Conservation (phyloP, 92 coral and sea anemone species). For the Plumapathes pennacea region DNA sequence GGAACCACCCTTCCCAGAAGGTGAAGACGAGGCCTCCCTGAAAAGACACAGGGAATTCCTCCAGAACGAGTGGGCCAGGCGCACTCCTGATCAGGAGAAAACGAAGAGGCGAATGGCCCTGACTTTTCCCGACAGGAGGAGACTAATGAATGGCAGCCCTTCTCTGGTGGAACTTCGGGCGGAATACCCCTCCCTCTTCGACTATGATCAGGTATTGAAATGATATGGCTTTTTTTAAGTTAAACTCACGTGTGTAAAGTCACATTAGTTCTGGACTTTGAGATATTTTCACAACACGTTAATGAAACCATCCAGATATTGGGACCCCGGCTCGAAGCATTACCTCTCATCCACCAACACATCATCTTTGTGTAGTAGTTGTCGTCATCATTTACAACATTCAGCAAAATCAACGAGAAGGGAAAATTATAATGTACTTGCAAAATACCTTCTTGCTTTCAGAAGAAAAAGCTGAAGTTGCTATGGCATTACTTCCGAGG, state of each 20-base stretch:
- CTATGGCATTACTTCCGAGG: slow-evolving; percentile 22
- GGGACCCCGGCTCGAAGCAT: too few relatives aligned
- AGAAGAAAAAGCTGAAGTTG: slow-evolving; percentile 29
- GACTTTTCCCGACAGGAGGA: slow-evolving; percentile 53
- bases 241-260: too few relatives aligned
- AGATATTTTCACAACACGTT: too few relatives aligned
- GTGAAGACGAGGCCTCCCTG: slow-evolving; percentile 63
- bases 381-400: too few relatives aligned
- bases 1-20: slow-evolving; percentile 75
- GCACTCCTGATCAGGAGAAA: slow-evolving; percentile 40
- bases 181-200: slow-evolving; percentile 65
- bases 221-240: too few relatives aligned
- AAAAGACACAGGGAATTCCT: slow-evolving; percentile 27
- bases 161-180: slow-evolving; percentile 15
- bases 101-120: slow-evolving; percentile 41
- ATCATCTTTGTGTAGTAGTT: too few relatives aligned
- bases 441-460: background rate
- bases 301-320: too few relatives aligned
- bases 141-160: slow-evolving; percentile 25
- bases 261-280: too few relatives aligned
- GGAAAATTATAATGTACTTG: too few relatives aligned
- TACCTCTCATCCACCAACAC: too few relatives aligned
- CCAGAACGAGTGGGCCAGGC: slow-evolving; percentile 37
- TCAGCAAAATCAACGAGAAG: too few relatives aligned
- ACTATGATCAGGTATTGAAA: slow-evolving; percentile 49